A percentile compares a stretch with the other conserved stretches of the same genome.
phyloP scores from a whole-genome alignment of 2,797 vertebrate genomes.

The Micromesistius poutassou region DNA sequence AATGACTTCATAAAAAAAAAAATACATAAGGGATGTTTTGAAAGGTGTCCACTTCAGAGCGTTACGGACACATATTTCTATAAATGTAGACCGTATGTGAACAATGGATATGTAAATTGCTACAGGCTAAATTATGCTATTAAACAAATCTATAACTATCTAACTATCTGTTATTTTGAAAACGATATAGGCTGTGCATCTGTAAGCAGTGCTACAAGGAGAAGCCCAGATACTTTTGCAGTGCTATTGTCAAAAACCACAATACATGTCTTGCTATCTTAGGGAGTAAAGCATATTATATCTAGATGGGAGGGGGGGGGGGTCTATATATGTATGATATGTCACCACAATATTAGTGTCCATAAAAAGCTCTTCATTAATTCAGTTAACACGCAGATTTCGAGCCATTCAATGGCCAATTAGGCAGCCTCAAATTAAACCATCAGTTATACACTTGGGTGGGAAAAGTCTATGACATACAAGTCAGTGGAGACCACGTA shows the following conservation, averaged over 20 bases:
- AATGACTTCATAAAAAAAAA: background rate
- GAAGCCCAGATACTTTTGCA: background rate
- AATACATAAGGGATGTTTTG: background rate
- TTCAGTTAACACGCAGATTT: background rate
- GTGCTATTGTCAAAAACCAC: background rate
- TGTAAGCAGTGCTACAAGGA: no score
- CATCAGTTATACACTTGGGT: background rate
- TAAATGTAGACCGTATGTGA: no score
- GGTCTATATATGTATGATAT: background rate
- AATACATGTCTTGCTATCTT: background rate
- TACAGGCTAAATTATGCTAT: no score
- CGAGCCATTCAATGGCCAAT: background rate
- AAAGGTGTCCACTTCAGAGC: background rate
- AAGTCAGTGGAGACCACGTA: background rate
- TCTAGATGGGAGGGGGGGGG: background rate
- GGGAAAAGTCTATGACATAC: background rate
- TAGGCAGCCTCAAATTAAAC: background rate
- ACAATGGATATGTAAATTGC: no score
- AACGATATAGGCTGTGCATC: no score
- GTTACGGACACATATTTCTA: background rate
- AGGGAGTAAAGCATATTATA: background rate
- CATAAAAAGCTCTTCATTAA: background rate
- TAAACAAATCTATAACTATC: no score
- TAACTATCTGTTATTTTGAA: no score
- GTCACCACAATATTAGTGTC: background rate